Base-by-base conservation (phyloP, 1,140 invertebrate genomes). In the Drosophila ambigua region DNA sequence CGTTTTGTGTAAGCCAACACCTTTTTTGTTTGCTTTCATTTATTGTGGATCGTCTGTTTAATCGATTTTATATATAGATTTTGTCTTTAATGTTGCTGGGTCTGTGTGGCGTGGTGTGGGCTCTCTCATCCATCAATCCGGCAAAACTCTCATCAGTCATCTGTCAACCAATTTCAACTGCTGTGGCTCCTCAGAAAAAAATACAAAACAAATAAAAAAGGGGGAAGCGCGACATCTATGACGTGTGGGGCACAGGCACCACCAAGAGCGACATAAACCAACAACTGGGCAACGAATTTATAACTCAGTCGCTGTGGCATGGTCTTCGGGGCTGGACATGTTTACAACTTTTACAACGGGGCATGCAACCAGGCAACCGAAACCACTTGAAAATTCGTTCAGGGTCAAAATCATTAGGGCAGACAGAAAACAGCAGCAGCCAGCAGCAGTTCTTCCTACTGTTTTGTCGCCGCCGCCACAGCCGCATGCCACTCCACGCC, bases 301-400 rank as follows among this genome's bases (percentile, higher is more conserved):
- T 72, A 78, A 68, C 62, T 74, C 61, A 52, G 55, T 69, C 58
- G 49, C 15, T 63, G 58, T 11, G 16, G 59, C 41, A 7, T 43
- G 59, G 49, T 8, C 9, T 39, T 28, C 26, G 43, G 31, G 44
- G 20, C 23, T 31, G 46, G 60, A 61, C 65, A 69, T 80, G 77
- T 80, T 80, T 76, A 80, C 55, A 63, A 61, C 53, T 64, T 46
- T 64, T 48, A 7, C 26, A 20, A 20, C 23, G 26, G 35, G 35
- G 35, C 35, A 39, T 39, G 35, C 35, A 39, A 11, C 35, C 41
- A 50, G 72, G 57, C 64, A 53, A 57, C 69, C 77, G 71, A 79
- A 77, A 73, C 73, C 79, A 77, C 78, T 81, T 81, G 73, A 81
- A 39, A 53, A 81, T 82, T 81, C 79, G 79, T 80, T 82, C 78